These are phyloP conservation scores for Cnemophilus loriae DNA, from an alignment of 2,113 vertebrate species.

Conservation along the genomic window DNA sequence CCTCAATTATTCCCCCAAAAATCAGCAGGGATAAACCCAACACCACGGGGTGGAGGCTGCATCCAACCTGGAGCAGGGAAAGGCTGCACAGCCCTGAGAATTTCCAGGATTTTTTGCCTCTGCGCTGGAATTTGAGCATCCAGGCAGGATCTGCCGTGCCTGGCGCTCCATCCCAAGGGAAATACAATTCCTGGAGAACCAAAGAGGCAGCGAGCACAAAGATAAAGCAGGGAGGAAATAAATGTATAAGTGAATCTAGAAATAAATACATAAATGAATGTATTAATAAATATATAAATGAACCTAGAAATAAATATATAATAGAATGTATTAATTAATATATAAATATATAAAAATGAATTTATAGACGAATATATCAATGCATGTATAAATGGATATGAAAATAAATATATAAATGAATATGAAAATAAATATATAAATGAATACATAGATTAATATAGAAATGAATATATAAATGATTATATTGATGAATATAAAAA, in stretches of 20 bases:
- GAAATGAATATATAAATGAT: neutral
- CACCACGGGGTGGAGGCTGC: neutral
- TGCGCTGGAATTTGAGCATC: neutral
- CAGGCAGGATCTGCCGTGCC: neutral
- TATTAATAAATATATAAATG: neutral
- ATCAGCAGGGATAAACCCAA: neutral
- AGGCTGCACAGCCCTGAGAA: fast-evolving
- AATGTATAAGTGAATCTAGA: neutral
- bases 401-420: neutral
- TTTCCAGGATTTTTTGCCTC: neutral
- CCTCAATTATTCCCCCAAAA: neutral
- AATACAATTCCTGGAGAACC: neutral
- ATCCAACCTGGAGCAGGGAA: neutral
- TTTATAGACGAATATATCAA: too few species aligned
- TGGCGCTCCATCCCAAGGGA: neutral
- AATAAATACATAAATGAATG: neutral
- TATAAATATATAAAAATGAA: neutral
- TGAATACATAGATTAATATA: neutral
- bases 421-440: neutral
- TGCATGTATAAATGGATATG: too few species aligned
- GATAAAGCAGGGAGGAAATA: neutral
- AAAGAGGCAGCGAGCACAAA: fast-evolving
- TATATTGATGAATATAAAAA: neutral
- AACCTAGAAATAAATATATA: neutral
- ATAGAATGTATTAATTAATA: fast-evolving